Conservation (phyloP, 2,888 invertebrate species). For the Ophioninae sp. region DNA sequence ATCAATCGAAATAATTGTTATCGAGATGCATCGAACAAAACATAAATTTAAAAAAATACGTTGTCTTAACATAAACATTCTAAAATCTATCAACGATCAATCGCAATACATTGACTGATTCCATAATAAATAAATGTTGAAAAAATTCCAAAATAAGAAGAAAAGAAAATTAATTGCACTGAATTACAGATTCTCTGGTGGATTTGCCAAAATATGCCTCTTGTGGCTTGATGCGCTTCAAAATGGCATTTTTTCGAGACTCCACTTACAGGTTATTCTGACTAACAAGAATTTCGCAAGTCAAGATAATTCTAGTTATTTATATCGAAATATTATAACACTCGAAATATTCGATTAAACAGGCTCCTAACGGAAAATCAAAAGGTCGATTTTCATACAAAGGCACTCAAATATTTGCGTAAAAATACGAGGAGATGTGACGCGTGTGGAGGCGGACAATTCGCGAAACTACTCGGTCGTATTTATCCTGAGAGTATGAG, state of each 20-base stretch:
- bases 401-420: constrained; percentile 84
- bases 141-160: no score
- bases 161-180: constrained; percentile 31
- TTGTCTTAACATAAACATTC: no score
- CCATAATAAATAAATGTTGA: no score
- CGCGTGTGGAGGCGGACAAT: constrained; percentile 84
- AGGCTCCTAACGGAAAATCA: constrained; percentile 85
- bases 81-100: no score
- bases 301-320: background rate
- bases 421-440: constrained; percentile 84
- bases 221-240: constrained; percentile 85
- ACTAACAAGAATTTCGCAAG: no score
- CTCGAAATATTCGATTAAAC: background rate
- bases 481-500: constrained; percentile 73
- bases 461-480: constrained; percentile 81
- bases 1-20: background rate
- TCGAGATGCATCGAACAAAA: background rate
- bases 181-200: constrained; percentile 80
- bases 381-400: constrained; percentile 84
- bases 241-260: constrained; percentile 83
- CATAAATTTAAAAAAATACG: no score
- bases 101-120: no score
- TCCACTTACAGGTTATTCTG: constrained; percentile 83
- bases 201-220: constrained; percentile 85
- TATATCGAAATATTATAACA: constrained; percentile 6